These are phyloP conservation scores for Campoletis sonorensis DNA, from an alignment of 1,140 invertebrate species.

Conservation along the genomic window DNA sequence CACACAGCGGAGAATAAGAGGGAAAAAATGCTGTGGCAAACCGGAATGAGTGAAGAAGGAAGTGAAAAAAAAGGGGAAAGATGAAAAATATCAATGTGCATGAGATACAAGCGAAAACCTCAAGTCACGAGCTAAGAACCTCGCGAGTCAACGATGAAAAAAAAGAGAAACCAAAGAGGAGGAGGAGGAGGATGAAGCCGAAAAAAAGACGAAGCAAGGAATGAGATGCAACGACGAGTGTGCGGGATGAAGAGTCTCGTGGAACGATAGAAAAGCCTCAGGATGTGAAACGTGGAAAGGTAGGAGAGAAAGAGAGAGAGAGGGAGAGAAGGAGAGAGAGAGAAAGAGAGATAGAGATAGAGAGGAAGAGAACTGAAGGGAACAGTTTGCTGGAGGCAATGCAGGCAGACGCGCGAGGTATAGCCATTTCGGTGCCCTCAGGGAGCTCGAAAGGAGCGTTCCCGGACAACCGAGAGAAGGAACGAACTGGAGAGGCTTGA, in stretches of 20 bases:
- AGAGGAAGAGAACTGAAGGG: slow-evolving; percentile 50
- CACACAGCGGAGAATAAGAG: not conserved
- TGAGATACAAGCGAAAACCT: slow-evolving; percentile 26
- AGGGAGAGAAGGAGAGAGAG: slow-evolving; percentile 38
- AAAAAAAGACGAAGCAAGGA: slow-evolving; percentile 24
- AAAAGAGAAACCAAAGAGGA: not conserved
- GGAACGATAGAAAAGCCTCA: slow-evolving; percentile 40
- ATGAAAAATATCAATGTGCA: slow-evolving; percentile 41
- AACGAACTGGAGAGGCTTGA: slow-evolving; percentile 8
- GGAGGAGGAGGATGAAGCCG: not conserved
- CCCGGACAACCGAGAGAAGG: slow-evolving; percentile 37
- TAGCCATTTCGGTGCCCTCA: slow-evolving; percentile 66
- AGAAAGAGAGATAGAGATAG: slow-evolving; percentile 36
- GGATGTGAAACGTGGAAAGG: slow-evolving; percentile 7
- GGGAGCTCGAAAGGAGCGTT: slow-evolving; percentile 46
- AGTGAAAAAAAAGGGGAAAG: slow-evolving; percentile 49
- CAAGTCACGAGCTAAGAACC: slow-evolving; percentile 22
- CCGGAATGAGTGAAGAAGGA: slow-evolving; percentile 44
- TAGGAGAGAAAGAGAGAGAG: slow-evolving; percentile 33
- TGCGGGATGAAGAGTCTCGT: slow-evolving; percentile 29
- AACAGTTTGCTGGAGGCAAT: slow-evolving; percentile 62
- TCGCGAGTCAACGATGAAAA: slow-evolving; percentile 22
- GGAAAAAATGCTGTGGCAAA: slow-evolving; percentile 45
- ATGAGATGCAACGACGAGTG: slow-evolving; percentile 25
- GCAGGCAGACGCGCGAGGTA: slow-evolving; percentile 69